Percentiles rank a stretch among this genome's conserved stretches.
Conservation (phyloP, 1,140 invertebrate species). For the Augochlora pura region DNA sequence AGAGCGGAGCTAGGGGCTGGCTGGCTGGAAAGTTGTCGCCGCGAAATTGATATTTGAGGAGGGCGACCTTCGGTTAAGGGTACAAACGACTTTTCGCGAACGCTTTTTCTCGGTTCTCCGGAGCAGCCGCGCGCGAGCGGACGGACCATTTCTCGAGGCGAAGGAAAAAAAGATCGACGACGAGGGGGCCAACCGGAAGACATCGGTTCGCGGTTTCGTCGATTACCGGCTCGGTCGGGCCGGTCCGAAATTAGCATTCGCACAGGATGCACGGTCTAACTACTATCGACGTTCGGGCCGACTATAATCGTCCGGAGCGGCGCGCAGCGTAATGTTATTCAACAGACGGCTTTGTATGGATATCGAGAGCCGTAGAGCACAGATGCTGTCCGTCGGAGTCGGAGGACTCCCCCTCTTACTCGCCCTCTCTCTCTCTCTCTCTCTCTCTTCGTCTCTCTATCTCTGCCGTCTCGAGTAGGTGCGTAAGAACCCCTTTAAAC, state of each 20-base stretch:
- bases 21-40: conserved; percentile 66
- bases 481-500: conserved; percentile 69
- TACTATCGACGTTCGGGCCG: conserved; percentile 78
- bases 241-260: conserved; percentile 78
- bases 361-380: conserved; percentile 75
- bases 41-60: conserved; percentile 74
- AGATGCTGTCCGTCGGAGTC: conserved; percentile 76
- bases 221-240: conserved; percentile 21
- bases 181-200: conserved; percentile 9
- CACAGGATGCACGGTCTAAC: conserved; percentile 81
- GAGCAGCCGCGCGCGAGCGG: too few relatives aligned
- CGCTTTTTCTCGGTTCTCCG: too few relatives aligned
- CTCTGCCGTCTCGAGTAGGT: conserved; percentile 53
- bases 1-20: conserved; percentile 51
- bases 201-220: conserved; percentile 40
- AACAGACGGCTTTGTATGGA: conserved; percentile 79
- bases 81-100: too few relatives aligned
- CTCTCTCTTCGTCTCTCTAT: not conserved
- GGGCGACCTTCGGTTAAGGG: not conserved
- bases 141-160: not conserved
- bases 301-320: conserved; percentile 79
- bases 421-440: not conserved
- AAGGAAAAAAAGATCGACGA: not conserved
- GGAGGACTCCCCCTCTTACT: not conserved
- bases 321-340: conserved; percentile 81